These are phyloP conservation scores for Macrotus californicus DNA, from an alignment of 2,113 vertebrate species.

Conservation along the genomic window DNA sequence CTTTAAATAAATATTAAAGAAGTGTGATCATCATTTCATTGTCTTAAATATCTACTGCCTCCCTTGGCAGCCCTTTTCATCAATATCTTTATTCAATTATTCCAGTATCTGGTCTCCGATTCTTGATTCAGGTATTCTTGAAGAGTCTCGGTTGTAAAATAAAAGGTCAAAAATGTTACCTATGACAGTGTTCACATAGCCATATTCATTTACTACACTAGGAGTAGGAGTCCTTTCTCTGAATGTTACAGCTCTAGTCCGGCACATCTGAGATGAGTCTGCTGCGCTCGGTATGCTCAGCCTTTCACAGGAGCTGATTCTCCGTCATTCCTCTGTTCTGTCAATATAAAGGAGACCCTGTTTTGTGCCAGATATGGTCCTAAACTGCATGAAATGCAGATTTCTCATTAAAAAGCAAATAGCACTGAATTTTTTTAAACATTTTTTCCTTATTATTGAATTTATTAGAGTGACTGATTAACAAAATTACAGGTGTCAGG, in stretches of 20 bases:
- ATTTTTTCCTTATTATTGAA: too few relatives aligned
- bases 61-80: not conserved
- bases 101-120: not conserved
- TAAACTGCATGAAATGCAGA: not conserved
- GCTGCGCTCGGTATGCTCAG: not conserved
- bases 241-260: not conserved
- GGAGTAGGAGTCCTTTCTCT: not conserved
- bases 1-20: not conserved
- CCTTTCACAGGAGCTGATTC: not conserved
- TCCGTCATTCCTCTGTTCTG: not conserved
- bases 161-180: not conserved
- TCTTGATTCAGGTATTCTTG: not conserved
- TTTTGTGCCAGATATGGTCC: not conserved
- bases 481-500: too few relatives aligned
- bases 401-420: not conserved
- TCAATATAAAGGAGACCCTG: not conserved
- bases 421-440: not conserved
- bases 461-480: too few relatives aligned
- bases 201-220: not conserved
- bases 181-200: fast-evolving
- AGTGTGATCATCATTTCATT: not conserved
- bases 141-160: not conserved
- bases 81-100: not conserved
- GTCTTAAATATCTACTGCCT: not conserved
- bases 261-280: not conserved